These are phyloP conservation scores for Brienomyrus longianalis DNA, from an alignment of 2,113 vertebrate genomes.

Conservation along the genomic window DNA sequence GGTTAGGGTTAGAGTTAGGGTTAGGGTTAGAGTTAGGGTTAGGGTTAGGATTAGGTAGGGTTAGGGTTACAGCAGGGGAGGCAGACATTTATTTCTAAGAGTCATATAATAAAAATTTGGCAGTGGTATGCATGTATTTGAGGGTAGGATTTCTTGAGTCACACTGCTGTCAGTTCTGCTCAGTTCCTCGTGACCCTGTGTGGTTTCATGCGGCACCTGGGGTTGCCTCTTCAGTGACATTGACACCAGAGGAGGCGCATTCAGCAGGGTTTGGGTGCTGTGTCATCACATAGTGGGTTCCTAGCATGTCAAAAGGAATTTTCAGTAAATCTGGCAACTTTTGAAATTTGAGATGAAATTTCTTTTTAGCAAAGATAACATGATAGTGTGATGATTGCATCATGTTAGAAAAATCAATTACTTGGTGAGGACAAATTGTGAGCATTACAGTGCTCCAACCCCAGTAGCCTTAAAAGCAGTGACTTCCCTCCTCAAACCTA, in stretches of 20 bases:
- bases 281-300: background rate
- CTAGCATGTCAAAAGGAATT: background rate
- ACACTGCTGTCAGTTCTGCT: background rate
- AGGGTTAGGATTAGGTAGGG: too few relatives aligned
- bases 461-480: background rate
- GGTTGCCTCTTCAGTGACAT: background rate
- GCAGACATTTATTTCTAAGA: background rate
- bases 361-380: background rate
- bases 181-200: background rate
- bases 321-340: background rate
- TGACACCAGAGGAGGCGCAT: background rate
- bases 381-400: background rate
- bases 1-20: background rate
- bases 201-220: background rate
- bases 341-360: too few relatives aligned
- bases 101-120: background rate
- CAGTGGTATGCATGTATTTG: background rate
- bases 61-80: background rate
- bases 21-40: too few relatives aligned
- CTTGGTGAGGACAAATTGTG: background rate
- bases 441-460: background rate
- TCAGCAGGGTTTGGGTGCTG: background rate
- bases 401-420: background rate
- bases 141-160: background rate
- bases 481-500: background rate